Evolutionary conservation across 2,888 invertebrate genomes (phyloP).

Genomic region (Brenthis hecate): DNA sequence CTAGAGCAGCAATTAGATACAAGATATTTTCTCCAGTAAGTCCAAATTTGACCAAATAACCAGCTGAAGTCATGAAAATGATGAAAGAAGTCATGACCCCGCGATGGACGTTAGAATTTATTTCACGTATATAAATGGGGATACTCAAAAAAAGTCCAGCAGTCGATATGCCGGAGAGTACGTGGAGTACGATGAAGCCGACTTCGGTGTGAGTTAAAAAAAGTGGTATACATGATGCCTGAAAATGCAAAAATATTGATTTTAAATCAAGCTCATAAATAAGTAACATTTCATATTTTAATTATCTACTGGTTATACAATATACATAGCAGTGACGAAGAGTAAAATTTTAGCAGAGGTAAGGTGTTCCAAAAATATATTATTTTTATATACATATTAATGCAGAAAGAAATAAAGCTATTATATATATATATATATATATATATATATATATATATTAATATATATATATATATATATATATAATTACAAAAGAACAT

Average conservation of each 20-base stretch:
- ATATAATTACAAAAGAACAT: too few relatives aligned
- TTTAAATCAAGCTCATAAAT: too few relatives aligned
- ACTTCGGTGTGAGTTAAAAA: conserved; percentile 51
- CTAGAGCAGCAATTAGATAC: conserved; percentile 57
- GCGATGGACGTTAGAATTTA: conserved; percentile 48
- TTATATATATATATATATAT: too few relatives aligned
- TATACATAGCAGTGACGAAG: too few relatives aligned
- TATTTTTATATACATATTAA: too few relatives aligned
- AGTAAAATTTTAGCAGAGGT: too few relatives aligned
- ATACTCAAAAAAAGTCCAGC: conserved; percentile 62
- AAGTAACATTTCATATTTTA: too few relatives aligned
- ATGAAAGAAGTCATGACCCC: conserved; percentile 54
- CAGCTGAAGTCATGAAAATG: conserved; percentile 56
- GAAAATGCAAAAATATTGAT: conserved; percentile 34
- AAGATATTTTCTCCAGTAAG: conserved; percentile 53
- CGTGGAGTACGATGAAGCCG: conserved; percentile 52
- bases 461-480: too few relatives aligned
- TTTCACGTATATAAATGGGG: conserved; percentile 63
- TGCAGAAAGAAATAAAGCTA: too few relatives aligned
- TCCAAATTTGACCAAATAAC: conserved; percentile 56
- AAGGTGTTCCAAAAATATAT: too few relatives aligned
- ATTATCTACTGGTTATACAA: too few relatives aligned
- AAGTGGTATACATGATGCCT: conserved; percentile 63
- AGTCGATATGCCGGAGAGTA: conserved; percentile 58
- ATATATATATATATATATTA: too few relatives aligned